These are phyloP conservation scores for Heliconius nattereri DNA, from an alignment of 1,140 invertebrate species.

Conservation along the genomic window DNA sequence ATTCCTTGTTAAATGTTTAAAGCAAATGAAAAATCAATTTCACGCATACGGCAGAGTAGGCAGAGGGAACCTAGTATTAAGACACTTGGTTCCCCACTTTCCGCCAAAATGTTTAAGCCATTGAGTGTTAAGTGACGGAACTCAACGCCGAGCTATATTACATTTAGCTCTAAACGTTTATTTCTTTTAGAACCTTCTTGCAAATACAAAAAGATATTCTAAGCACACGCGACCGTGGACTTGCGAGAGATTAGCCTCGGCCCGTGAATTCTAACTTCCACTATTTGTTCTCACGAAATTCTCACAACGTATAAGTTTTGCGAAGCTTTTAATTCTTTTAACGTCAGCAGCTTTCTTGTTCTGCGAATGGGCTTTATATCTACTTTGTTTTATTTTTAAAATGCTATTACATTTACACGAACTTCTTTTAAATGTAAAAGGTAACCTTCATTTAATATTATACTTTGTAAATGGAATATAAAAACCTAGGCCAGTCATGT, in stretches of 20 bases:
- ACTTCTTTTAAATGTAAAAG: not conserved
- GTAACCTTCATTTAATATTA: not conserved
- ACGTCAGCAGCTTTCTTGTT: not conserved
- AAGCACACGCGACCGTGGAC: conserved; percentile 26
- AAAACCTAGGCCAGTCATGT: no score
- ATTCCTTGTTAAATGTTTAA: no score
- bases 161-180: not conserved
- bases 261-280: conserved; percentile 23
- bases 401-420: not conserved
- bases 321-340: conserved; percentile 11
- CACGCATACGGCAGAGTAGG: no score
- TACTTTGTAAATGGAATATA: no score
- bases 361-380: not conserved
- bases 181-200: not conserved
- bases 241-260: conserved; percentile 15
- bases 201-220: conserved; percentile 7
- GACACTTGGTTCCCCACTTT: no score
- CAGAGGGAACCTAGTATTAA: no score
- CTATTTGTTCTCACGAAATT: conserved; percentile 23
- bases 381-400: not conserved
- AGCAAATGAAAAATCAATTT: no score
- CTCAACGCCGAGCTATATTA: no score
- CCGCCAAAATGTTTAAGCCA: no score
- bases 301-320: conserved; percentile 8
- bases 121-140: no score